Base-by-base conservation (phyloP, 2,113 vertebrate genomes). In the Pyrgilauda ruficollis region DNA sequence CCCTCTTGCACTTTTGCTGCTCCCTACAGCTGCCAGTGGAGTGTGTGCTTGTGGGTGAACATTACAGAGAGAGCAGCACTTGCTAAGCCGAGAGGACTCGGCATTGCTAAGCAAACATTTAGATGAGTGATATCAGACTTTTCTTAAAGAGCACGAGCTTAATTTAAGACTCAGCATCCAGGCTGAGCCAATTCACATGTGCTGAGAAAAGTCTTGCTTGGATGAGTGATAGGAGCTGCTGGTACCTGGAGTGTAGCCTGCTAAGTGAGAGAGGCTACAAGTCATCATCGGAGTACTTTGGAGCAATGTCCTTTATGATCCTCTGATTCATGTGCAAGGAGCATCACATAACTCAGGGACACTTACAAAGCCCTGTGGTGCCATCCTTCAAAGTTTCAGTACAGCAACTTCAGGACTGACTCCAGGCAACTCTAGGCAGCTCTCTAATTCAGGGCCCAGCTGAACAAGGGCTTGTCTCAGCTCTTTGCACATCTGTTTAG, bases 251-350 rank as follows among this genome's bases (percentile, higher is more conserved):
- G 53, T 7, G 0, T 44, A 88, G 86, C 52, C 23, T 62, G 31
- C 62, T 77, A 82, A 94, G 84, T 33, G 52, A 83, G 73, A 91
- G 76, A 74, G 49, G 61, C 84, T 89, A 53, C 89, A 89, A 84
- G 95, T 90, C 84, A 87, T 96, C 91, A 93, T 62, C 68, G 77
- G 79, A 62, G 81, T 85, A 64, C 87, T 96, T 93, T 73, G 77
- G 27, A 94, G 59, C 44, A 31, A 21, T 43, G 89, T 95, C 89
- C 84, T 94, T 94, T 94, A 87, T 92, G 82, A 93, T 93, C 64
- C 84, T 91, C 87, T 94, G 93, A 96, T 95, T 97, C 92, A 96
- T 72, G 87, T 61, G 24, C 78, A 77, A 89, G 85, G 83, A 96
- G 66, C n/a, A 69, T 58, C 87, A 30, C 87, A 84, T 94, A 86